Percentiles rank a stretch among this genome's conserved stretches.
These are phyloP conservation scores for Tribolium freemani DNA, from an alignment of 2,888 invertebrate genomes.

Conservation along the genomic window DNA sequence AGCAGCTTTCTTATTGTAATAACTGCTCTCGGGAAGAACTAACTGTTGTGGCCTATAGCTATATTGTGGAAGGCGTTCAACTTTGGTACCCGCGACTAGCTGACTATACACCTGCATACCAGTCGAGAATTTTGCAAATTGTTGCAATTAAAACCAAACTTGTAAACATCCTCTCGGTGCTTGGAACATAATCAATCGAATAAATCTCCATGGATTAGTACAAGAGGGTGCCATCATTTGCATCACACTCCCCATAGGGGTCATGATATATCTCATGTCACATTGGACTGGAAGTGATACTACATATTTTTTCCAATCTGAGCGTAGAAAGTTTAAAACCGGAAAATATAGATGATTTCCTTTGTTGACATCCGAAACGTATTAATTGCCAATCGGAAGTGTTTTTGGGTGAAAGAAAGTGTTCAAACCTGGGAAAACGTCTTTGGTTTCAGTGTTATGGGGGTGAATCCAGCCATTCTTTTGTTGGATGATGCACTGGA, in stretches of 20 bases:
- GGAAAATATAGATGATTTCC: slow-evolving; percentile 18
- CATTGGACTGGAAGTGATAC: neutral
- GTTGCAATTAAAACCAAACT: slow-evolving; percentile 8
- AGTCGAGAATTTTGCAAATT: neutral
- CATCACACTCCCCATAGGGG: slow-evolving; percentile 3
- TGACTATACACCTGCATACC: slow-evolving; percentile 11
- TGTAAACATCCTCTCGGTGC: neutral
- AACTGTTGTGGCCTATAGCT: slow-evolving; percentile 30
- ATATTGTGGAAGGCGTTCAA: slow-evolving; percentile 26
- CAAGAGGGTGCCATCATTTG: slow-evolving; percentile 23
- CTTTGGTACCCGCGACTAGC: slow-evolving; percentile 12
- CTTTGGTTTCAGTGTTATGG: slow-evolving; percentile 78
- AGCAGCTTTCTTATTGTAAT: slow-evolving; percentile 27
- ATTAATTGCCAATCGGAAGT: neutral
- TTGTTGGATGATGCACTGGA: slow-evolving; percentile 88
- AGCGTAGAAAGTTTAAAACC: slow-evolving; percentile 30
- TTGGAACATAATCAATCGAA: too few species aligned
- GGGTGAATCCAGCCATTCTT: slow-evolving; percentile 82
- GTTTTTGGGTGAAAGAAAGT: neutral
- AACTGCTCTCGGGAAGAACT: slow-evolving; percentile 20
- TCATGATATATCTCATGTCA: slow-evolving; percentile 15
- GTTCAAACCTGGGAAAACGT: slow-evolving; percentile 80
- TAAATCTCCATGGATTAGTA: too few species aligned
- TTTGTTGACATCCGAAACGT: slow-evolving; percentile 1
- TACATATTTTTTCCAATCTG: slow-evolving; percentile 10